Evolutionary conservation across 2,797 vertebrate species (phyloP).

Genomic region (Tympanoctomys barrerae): DNA sequence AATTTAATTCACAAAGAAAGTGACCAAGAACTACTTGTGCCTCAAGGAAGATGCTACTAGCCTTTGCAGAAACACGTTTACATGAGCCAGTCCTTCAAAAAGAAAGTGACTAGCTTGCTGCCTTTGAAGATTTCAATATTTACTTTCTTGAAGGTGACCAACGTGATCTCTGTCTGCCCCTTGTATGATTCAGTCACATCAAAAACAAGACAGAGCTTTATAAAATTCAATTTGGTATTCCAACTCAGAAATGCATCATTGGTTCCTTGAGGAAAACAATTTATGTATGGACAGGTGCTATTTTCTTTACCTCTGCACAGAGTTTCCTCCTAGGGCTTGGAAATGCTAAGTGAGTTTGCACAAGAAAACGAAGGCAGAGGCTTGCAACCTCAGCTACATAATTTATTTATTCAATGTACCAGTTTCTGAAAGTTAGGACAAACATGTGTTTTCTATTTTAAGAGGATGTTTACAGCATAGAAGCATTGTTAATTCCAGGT

Average conservation of each 20-base stretch:
- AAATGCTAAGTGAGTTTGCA: not conserved
- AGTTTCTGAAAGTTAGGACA: not conserved
- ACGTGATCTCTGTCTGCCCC: not conserved
- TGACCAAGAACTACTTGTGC: not conserved
- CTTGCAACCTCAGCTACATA: not conserved
- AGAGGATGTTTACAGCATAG: not conserved
- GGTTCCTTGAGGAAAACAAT: conserved; percentile 14
- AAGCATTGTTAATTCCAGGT: not conserved
- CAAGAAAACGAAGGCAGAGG: not conserved
- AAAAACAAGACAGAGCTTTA: conserved; percentile 5
- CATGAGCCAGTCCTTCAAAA: not conserved
- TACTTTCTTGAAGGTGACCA: not conserved
- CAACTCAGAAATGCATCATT: not conserved
- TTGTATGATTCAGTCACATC: conserved; percentile 5
- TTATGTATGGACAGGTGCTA: not conserved
- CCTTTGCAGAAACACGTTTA: not conserved
- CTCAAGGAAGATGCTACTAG: not conserved
- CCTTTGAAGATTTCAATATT: conserved; percentile 43
- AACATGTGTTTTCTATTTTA: not conserved
- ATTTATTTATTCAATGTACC: not conserved
- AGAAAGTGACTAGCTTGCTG: not conserved
- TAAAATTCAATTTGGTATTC: conserved; percentile 3
- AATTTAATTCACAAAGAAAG: not conserved
- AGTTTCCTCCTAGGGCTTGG: not conserved
- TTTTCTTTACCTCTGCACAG: not conserved